These are phyloP conservation scores for Conus canariensis DNA, from an alignment of 2,888 invertebrate species.

Conservation along the genomic window DNA sequence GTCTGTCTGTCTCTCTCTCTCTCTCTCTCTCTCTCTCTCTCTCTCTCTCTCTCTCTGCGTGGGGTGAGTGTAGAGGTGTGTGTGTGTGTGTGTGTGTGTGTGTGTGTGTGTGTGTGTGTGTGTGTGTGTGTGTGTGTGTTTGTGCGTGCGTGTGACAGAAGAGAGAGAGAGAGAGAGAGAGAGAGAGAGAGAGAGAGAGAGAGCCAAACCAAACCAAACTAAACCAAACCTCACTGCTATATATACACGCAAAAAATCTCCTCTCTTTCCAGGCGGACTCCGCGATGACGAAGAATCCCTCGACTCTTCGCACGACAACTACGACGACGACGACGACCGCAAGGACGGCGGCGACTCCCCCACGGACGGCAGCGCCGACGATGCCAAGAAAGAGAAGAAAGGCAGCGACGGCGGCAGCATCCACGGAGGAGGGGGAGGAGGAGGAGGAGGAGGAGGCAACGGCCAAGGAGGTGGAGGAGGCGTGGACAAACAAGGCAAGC, in stretches of 20 bases:
- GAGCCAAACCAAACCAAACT: background rate
- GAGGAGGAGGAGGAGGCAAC: conserved; percentile 35
- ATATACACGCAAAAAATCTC: too few species aligned
- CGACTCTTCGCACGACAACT: conserved; percentile 51
- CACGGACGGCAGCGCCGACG: conserved; percentile 41
- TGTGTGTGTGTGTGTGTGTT: too few species aligned
- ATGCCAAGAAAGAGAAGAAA: conserved; percentile 51
- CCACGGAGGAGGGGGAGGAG: conserved; percentile 39
- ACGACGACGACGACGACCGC: conserved; percentile 54
- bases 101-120: background rate
- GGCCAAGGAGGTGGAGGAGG: conserved; percentile 42
- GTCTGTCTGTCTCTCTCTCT: conserved; percentile 25
- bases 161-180: background rate
- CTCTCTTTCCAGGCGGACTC: conserved; percentile 9
- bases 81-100: background rate
- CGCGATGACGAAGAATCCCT: conserved; percentile 50
- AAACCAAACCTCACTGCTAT: too few species aligned
- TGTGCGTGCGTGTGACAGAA: background rate
- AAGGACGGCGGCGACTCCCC: conserved; percentile 44
- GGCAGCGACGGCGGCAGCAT: conserved; percentile 50
- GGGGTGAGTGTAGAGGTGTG: background rate
- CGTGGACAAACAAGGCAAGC: conserved; percentile 84
- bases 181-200: background rate
- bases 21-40: conserved; percentile 33
- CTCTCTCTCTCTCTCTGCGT: conserved; percentile 21